These are phyloP conservation scores for Phyllostomus discolor DNA, from an alignment of 2,113 vertebrate species.

Conservation along the genomic window DNA sequence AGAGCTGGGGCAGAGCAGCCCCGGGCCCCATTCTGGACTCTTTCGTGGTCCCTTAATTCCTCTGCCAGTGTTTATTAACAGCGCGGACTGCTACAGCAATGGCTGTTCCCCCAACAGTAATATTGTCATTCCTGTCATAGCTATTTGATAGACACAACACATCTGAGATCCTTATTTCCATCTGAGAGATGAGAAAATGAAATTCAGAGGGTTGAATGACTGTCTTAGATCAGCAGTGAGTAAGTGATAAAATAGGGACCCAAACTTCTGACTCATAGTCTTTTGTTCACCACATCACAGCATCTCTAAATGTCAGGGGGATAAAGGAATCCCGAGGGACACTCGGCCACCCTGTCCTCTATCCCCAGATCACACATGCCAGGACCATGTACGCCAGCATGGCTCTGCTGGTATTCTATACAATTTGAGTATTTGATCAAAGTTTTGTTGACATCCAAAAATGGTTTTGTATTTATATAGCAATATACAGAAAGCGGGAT, in stretches of 20 bases:
- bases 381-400: neutral
- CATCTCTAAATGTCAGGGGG: neutral
- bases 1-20: neutral
- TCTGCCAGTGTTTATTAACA: neutral
- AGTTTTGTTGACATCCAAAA: neutral
- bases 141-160: constrained; percentile 7
- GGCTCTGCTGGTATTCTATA: neutral
- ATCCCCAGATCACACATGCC: neutral
- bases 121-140: neutral
- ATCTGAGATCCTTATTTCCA: neutral
- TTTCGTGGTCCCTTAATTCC: neutral
- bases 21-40: neutral
- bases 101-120: neutral
- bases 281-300: neutral
- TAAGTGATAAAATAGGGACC: neutral
- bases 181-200: neutral
- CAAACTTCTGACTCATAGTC: neutral
- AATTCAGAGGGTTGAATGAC: neutral
- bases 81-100: neutral
- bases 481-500: neutral
- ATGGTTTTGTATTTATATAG: neutral
- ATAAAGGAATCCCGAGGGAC: neutral
- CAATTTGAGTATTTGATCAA: neutral
- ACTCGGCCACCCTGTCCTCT: neutral
- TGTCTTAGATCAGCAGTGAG: neutral